Percentiles rank a stretch among this genome's conserved stretches.
Evolutionary conservation across 1,140 invertebrate species (phyloP).

Genomic region (Adoxophyes honmai): DNA sequence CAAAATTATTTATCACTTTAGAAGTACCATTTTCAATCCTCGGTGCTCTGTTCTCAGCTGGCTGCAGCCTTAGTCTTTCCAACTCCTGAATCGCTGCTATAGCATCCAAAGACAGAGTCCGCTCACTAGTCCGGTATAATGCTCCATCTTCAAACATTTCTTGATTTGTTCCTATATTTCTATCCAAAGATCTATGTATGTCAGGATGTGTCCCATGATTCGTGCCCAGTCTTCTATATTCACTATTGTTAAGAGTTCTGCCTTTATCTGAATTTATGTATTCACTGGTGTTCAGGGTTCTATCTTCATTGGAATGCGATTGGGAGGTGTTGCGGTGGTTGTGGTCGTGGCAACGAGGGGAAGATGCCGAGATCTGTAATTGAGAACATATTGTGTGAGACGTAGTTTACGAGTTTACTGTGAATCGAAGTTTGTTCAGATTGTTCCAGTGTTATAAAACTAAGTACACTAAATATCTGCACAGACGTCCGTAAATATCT

Average conservation of each 20-base stretch:
- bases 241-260: too few species aligned
- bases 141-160: slow-evolving; percentile 1
- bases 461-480: too few species aligned
- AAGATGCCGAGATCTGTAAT: slow-evolving; percentile 1
- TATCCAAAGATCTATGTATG: too few species aligned
- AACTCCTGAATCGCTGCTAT: neutral
- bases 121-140: neutral
- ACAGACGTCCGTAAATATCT: too few species aligned
- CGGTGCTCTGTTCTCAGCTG: neutral
- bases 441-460: too few species aligned
- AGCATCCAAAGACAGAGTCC: neutral
- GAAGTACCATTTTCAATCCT: neutral
- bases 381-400: neutral
- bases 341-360: neutral
- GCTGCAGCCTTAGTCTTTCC: neutral
- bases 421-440: too few species aligned
- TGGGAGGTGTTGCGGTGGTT: neutral
- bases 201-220: too few species aligned
- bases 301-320: too few species aligned
- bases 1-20: neutral
- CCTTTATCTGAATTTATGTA: too few species aligned
- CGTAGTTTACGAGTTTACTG: neutral
- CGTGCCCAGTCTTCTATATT: too few species aligned
- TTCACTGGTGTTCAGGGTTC: too few species aligned
- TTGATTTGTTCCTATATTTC: too few species aligned